Conservation (phyloP, 2,113 vertebrate species). For the Heliornis fulica region DNA sequence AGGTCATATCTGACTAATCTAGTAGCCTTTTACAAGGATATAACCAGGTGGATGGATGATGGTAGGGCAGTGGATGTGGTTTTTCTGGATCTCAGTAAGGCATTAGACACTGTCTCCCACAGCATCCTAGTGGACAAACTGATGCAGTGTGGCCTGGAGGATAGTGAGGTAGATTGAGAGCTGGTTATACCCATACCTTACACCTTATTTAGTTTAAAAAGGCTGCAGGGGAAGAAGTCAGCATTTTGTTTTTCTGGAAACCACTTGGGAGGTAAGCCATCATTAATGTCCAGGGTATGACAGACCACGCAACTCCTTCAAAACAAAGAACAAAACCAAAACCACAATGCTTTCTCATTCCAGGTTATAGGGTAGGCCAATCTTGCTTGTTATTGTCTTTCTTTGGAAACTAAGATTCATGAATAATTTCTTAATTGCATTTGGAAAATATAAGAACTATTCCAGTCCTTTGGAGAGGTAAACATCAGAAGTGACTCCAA, state of each 20-base stretch:
- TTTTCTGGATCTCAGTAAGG: no score
- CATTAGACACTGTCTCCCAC: no score
- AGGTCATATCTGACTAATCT: no score
- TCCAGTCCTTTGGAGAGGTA: background rate
- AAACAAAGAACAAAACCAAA: background rate
- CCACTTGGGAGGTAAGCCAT: background rate
- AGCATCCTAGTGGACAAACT: no score
- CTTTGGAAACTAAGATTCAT: background rate
- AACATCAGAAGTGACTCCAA: background rate
- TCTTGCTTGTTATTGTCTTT: background rate
- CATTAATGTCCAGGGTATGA: background rate
- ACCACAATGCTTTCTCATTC: background rate
- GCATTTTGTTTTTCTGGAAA: background rate
- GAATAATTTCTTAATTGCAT: background rate
- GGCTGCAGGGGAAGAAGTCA: background rate
- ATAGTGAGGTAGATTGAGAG: no score
- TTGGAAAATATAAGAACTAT: background rate
- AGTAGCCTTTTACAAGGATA: no score
- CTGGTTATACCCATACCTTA: no score
- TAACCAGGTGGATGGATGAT: no score
- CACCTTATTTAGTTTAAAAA: background rate
- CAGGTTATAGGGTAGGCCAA: background rate
- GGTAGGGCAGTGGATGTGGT: no score
- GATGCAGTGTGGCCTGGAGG: no score
- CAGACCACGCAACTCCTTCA: rapidly evolving